phyloP scores from a whole-genome alignment of 2,113 vertebrate genomes.

The Sterrhoptilus dennistouni region DNA sequence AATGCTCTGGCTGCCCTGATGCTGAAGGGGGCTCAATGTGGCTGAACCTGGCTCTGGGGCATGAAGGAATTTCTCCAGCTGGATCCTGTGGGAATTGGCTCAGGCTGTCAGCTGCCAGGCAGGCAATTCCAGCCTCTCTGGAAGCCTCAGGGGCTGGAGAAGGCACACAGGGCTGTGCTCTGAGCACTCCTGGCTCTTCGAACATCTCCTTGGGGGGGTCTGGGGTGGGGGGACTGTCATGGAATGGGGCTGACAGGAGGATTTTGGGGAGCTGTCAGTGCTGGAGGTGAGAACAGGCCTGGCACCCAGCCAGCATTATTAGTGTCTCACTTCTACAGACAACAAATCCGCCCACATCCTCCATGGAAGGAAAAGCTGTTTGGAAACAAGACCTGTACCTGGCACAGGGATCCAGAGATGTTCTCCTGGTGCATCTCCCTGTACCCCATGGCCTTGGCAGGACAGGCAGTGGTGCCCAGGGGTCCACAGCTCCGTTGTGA shows the following conservation, averaged over 20 bases:
- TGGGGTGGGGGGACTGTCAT: neutral
- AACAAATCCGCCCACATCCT: neutral
- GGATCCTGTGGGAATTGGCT: neutral
- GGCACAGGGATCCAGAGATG: neutral
- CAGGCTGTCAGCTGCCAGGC: neutral
- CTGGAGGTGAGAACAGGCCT: neutral
- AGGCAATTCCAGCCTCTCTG: neutral
- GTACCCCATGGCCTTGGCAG: neutral
- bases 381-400: neutral
- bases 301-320: neutral
- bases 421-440: neutral
- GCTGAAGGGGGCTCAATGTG: fast-evolving
- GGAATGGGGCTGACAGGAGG: neutral
- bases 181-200: neutral
- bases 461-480: neutral
- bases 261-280: neutral
- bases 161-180: neutral
- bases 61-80: neutral
- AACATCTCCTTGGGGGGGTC: neutral
- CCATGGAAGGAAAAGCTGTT: neutral
- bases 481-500: neutral
- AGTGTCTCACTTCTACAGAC: neutral
- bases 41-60: fast-evolving
- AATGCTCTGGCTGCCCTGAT: neutral
- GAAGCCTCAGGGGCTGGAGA: neutral